Evolutionary conservation across 2,888 invertebrate genomes (phyloP), one percentile per base, ranked within the genome.

Genomic region (Nasonovia ribisnigri): DNA sequence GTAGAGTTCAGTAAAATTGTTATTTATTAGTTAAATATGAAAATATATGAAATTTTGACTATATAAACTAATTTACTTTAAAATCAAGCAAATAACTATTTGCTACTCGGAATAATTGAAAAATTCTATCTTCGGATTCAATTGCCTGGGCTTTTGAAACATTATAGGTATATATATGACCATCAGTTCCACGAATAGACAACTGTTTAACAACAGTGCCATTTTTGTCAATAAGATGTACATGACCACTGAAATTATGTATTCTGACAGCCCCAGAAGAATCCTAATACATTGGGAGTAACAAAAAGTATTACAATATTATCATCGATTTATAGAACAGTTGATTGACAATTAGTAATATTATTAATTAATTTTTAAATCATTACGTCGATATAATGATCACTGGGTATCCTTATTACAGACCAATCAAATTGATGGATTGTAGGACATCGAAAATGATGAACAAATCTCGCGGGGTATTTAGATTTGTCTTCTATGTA

Each of bases 361-460:
- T 57, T 26, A n/a, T 48, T 13, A 20, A 87, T 26, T 87, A 3
- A 48, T 67, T 43, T 16, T 51, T n/a, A 26, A 54, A 88, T n/a
- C n/a, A 88, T 93, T 93, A 93, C 93, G n/a, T 90, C 6, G 1
- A 60, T 51, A 86, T 51, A 90, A 86, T 67, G 3, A 3, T 90
- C 86, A 60, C 86, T 51, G 5, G 93, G 93, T 42, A 93, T 11
- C 46, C 11, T 60, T 60, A 93, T 93, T 8, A 42, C n/a, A 42
- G 93, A 90, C 93, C 93, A 93, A 67, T 93, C 93, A 20, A 67
- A 20, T n/a, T 93, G 86, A 5, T 90, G 42, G 29, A 93, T 90
- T 29, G 60, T 42, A 8, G 90, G 42, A 86, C 67, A 90, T 42
- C 51, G 86, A 0, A 60, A 67, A 42, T 90, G 42, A 67, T 90